Percentiles rank a stretch among this genome's conserved stretches.
Conservation (phyloP, 2,888 invertebrate species). For the Mesorhabditis spiculigera region DNA sequence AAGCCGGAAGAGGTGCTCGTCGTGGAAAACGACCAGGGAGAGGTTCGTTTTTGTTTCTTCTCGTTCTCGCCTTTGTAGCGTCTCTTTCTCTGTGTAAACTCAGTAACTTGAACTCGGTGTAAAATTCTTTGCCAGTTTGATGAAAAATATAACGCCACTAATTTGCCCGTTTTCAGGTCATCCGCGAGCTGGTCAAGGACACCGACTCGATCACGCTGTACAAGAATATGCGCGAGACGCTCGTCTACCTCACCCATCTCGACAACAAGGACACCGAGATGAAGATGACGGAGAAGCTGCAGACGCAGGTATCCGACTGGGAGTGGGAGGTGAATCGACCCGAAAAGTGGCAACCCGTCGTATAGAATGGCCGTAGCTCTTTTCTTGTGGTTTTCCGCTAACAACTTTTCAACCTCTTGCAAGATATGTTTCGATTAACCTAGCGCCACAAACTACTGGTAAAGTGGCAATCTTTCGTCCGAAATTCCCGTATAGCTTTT, state of each 20-base stretch:
- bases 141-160: too few relatives aligned
- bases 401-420: background rate
- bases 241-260: conserved; percentile 94
- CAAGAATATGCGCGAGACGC: conserved; percentile 78
- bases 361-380: too few relatives aligned
- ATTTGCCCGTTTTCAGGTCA: conserved; percentile 63
- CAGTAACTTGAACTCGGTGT: too few relatives aligned
- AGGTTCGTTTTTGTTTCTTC: conserved; percentile 60
- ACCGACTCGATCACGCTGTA: conserved; percentile 98
- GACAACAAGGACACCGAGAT: conserved; percentile 94
- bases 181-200: conserved; percentile 99
- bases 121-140: too few relatives aligned
- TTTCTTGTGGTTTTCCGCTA: too few relatives aligned
- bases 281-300: conserved; percentile 97
- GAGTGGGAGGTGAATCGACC: conserved; percentile 58
- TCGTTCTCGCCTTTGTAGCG: too few relatives aligned
- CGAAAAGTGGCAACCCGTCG: background rate
- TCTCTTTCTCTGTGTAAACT: too few relatives aligned
- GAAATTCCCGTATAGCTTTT: background rate
- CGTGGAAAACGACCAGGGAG: conserved; percentile 98
- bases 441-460: background rate
- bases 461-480: background rate
- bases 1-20: conserved; percentile 99
- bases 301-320: conserved; percentile 71
- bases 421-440: background rate